Evolutionary conservation across 2,797 vertebrate genomes (phyloP), one percentile per base, ranked within the genome.

Genomic region (Lemur catta): DNA sequence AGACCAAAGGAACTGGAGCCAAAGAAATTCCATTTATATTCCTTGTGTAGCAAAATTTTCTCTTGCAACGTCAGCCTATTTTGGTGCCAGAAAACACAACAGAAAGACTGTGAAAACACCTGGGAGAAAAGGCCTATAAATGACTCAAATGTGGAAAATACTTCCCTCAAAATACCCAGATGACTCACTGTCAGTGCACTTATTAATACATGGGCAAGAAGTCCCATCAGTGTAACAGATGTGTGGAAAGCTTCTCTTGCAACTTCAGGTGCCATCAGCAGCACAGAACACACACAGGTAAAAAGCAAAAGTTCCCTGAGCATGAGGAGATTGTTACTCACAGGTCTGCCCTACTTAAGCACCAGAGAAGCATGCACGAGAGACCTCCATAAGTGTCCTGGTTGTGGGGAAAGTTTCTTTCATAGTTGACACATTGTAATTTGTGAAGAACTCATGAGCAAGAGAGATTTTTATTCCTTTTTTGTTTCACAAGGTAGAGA

Each of bases 111-210:
- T 80, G 35, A 81, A 61, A 24, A n/a, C 48, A 46, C 63, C 24
- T 69, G 18, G 89, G 76, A 81, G 76, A 91, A 46, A 63, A 69
- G 79, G 28, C 76, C 59, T 63, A 71, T n/a, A 81, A 91, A 35
- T 91, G 48, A 13, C 65, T 88, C 6, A n/a, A 94, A 46, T 89
- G 93, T 91, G 93, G 96, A 24, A 94, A 95, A 46, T 57, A 35
- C 22, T 91, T 81, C 50, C 71, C 48, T 91, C 76, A 91, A 28
- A 81, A 55, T 50, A 81, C 50, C 22, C 63, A 91, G 1, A 30
- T 91, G 22, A 71, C 59, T 91, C 18, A 43, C 33, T 65, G 22
- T 46, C 76, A 55, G 63, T 46, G 46, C 28, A 80, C 28, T 18
- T 76, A 50, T 50, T 50, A 50, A 50, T 50, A 81, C 35, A 91